Evolutionary conservation across 2,888 invertebrate genomes (phyloP).

Genomic region (Fragum fragum): DNA sequence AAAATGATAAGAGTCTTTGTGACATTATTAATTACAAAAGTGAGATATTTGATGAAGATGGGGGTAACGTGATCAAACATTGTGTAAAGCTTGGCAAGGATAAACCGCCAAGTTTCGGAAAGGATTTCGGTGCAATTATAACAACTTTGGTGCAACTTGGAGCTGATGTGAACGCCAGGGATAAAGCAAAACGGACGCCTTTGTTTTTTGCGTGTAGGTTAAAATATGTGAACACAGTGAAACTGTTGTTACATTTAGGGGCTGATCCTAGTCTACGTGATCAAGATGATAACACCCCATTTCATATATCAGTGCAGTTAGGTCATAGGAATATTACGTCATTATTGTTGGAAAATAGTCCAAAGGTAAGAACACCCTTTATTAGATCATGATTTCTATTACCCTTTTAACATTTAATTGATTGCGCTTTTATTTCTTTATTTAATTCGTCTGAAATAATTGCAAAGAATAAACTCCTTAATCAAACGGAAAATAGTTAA

Average conservation of each 20-base stretch:
- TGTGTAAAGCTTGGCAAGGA: slow-evolving; percentile 70
- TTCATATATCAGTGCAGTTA: slow-evolving; percentile 68
- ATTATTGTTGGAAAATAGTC: slow-evolving; percentile 52
- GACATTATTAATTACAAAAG: slow-evolving; percentile 60
- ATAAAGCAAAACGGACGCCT: slow-evolving; percentile 69
- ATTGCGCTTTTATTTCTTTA: neutral
- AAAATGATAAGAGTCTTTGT: slow-evolving; percentile 47
- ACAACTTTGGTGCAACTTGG: slow-evolving; percentile 68
- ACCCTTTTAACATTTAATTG: neutral
- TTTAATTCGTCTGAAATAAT: no score
- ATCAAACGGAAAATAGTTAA: no score
- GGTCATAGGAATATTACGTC: slow-evolving; percentile 68
- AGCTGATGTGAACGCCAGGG: slow-evolving; percentile 66
- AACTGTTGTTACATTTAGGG: slow-evolving; percentile 62
- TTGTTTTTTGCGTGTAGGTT: slow-evolving; percentile 70
- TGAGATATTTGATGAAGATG: slow-evolving; percentile 70
- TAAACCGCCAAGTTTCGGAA: slow-evolving; percentile 59
- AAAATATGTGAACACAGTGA: slow-evolving; percentile 58
- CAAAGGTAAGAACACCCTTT: slow-evolving; percentile 55
- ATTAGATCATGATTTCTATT: neutral
- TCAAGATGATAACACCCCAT: slow-evolving; percentile 68
- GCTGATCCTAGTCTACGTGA: slow-evolving; percentile 67
- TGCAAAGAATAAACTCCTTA: no score
- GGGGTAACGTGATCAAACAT: slow-evolving; percentile 67
- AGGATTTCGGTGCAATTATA: slow-evolving; percentile 66